Percentiles rank a stretch among this genome's conserved stretches.
Conservation (phyloP, 2,888 invertebrate species). For the Cheiracanthium punctorium region DNA sequence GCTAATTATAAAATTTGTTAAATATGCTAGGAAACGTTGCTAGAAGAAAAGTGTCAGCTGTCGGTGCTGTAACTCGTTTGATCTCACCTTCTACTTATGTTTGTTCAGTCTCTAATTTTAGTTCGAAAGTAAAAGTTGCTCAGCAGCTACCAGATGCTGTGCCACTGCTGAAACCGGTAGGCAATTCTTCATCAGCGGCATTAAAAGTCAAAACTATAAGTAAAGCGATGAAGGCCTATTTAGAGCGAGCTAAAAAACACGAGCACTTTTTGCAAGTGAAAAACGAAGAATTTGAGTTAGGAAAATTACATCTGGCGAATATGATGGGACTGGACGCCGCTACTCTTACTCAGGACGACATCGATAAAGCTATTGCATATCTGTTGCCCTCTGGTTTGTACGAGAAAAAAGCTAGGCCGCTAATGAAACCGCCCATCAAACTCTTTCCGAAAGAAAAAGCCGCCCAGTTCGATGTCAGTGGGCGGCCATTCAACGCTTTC, state of each 20-base stretch:
- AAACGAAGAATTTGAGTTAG: conserved; percentile 88
- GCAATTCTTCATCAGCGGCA: conserved; percentile 28
- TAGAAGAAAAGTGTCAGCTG: neutral
- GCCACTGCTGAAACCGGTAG: conserved; percentile 25
- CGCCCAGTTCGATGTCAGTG: conserved; percentile 92
- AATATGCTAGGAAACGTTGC: neutral
- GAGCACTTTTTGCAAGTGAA: conserved; percentile 89
- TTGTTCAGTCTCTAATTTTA: neutral
- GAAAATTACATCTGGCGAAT: conserved; percentile 96
- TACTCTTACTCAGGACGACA: conserved; percentile 89
- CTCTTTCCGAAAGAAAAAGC: conserved; percentile 88
- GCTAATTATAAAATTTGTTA: too few species aligned
- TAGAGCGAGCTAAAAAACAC: conserved; percentile 87
- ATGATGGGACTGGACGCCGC: conserved; percentile 98
- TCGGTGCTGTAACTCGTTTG: neutral
- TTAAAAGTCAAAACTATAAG: conserved; percentile 80
- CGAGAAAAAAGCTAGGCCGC: conserved; percentile 88
- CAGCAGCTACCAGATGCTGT: conserved; percentile 18
- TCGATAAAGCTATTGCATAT: conserved; percentile 92
- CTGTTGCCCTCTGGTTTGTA: conserved; percentile 96
- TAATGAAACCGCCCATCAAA: conserved; percentile 92
- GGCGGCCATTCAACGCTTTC: conserved; percentile 91
- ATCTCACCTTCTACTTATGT: neutral
- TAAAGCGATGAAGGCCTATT: conserved; percentile 92
- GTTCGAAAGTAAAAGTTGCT: neutral